Evolutionary conservation across 2,113 vertebrate genomes (phyloP), one percentile per base, ranked within the genome.

Genomic region (Pollachius pollachius): DNA sequence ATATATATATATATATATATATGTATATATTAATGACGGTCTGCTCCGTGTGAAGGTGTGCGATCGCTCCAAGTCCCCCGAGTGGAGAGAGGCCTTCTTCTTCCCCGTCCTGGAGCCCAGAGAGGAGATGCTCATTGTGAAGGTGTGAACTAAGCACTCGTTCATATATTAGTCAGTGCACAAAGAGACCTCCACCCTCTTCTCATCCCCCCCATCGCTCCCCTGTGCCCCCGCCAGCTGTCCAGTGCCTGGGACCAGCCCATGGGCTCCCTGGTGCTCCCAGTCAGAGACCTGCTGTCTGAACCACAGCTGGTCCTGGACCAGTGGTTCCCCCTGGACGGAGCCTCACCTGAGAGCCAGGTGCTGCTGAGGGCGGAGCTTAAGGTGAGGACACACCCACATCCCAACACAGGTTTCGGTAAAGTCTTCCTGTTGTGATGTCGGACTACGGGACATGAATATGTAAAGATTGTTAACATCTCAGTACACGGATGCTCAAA

Each of bases 291-390:
- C 68, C 84, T 97, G 54, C 92, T 97, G 13, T 81, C 77, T 15
- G 74, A 90, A 5, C 91, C 94, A 6, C 82, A 71, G 69, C 91
- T 96, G 67, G 88, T 90, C 27, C 70, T 95, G 76, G 95, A 97
- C 73, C 82, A 68, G 19, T 96, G 96, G 95, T 88, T 96, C 52
- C 66, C 74, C 0, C 88, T 96, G 71, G 85, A 75, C 57, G 91
- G 87, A 61, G 91, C 91, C 3, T 86, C 86, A n/a, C 80, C 92
- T 9, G 78, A 84, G 72, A 93, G 90, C 75, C 87, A 96, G 86
- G 81, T 97, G 79, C 89, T 97, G 0, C 91, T 96, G 73, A 92
- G 94, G 75, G 92, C 88, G 9, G 92, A 95, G 79, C 91, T 97
- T 3, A 93, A 95, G 91, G 96, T 96, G 88, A 69, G 41, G 60